These are phyloP conservation scores for Panagrolaimus sp. DNA, from an alignment of 1,140 invertebrate genomes.

Conservation along the genomic window DNA sequence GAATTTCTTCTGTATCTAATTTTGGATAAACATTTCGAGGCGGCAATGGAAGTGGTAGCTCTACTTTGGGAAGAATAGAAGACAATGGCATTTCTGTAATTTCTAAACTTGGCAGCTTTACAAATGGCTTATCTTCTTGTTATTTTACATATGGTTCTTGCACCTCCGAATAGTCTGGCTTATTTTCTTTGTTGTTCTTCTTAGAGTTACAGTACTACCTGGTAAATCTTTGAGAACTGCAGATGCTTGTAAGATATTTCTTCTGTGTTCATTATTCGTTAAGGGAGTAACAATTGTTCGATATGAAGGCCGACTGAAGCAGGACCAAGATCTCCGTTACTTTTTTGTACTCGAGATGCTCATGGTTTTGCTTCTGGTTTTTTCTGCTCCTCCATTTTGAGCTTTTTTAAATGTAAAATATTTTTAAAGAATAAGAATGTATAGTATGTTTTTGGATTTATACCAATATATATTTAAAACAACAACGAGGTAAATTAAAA, in stretches of 20 bases:
- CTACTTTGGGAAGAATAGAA: neutral
- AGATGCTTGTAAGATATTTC: neutral
- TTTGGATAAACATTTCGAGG: slow-evolving; percentile 1
- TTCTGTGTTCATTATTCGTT: neutral
- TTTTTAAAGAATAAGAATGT: too few species aligned
- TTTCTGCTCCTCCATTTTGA: neutral
- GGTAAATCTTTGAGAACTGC: neutral
- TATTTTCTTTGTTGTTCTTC: neutral
- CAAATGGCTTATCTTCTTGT: too few species aligned
- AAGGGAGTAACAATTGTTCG: neutral
- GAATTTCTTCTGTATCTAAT: neutral
- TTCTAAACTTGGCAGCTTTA: too few species aligned
- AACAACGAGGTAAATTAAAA: too few species aligned
- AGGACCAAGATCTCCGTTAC: neutral
- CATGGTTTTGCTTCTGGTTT: slow-evolving; percentile 1
- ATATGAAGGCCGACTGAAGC: neutral
- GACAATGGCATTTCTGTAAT: neutral
- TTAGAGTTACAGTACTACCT: neutral
- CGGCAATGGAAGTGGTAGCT: neutral
- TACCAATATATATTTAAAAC: too few species aligned
- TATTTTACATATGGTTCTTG: neutral
- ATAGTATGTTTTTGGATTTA: too few species aligned
- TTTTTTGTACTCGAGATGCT: neutral
- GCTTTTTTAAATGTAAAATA: too few species aligned
- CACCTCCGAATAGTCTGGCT: neutral